Evolutionary conservation across 2,888 invertebrate genomes (phyloP).

Genomic region (Euplexia lucipara): DNA sequence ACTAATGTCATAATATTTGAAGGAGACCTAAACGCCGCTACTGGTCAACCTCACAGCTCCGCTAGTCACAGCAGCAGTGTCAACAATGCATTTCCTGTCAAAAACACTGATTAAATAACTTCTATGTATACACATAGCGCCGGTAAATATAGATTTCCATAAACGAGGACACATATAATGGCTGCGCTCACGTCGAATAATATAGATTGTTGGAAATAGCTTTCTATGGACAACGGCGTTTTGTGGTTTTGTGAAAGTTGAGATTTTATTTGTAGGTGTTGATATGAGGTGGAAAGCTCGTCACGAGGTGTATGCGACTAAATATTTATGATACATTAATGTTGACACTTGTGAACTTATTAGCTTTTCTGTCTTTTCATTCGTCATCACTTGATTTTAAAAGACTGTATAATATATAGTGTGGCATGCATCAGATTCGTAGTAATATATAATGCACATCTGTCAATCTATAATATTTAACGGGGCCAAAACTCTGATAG

Average conservation of each 20-base stretch:
- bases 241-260: conserved; percentile 62
- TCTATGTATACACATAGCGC: conserved; percentile 45
- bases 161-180: conserved; percentile 40
- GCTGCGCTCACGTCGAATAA: conserved; percentile 41
- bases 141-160: conserved; percentile 53
- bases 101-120: conserved; percentile 67
- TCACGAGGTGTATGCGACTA: conserved; percentile 1
- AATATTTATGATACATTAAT: conserved; percentile 16
- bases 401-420: too few species aligned
- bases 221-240: conserved; percentile 48
- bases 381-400: not conserved
- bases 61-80: conserved; percentile 44
- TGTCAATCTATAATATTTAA: too few species aligned
- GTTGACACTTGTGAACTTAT: not conserved
- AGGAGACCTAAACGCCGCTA: conserved; percentile 52
- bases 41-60: conserved; percentile 15
- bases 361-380: not conserved
- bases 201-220: conserved; percentile 56
- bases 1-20: conserved; percentile 61
- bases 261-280: conserved; percentile 39
- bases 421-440: too few species aligned
- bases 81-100: conserved; percentile 69
- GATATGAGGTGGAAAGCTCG: conserved; percentile 34
- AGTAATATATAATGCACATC: too few species aligned
- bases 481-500: too few species aligned